Conservation (phyloP, 2,113 vertebrate genomes). For the Lethenteron camtschaticum region DNA sequence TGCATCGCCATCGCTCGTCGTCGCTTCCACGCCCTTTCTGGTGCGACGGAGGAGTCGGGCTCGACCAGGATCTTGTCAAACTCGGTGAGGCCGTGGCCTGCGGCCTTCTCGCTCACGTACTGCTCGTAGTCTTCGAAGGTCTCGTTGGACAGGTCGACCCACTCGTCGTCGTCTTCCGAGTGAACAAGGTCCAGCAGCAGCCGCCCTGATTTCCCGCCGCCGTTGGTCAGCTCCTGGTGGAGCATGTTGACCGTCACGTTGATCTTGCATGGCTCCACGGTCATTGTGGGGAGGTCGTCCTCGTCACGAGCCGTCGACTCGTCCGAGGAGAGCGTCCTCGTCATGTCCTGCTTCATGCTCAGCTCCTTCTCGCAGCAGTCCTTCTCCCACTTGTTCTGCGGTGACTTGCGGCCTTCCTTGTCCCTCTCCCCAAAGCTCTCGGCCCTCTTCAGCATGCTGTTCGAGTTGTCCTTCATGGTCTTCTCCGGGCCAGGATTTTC, state of each 20-base stretch:
- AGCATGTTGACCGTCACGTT: background rate
- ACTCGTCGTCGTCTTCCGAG: background rate
- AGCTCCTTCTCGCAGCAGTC: background rate
- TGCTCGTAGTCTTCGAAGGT: background rate
- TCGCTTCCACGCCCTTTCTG: no score
- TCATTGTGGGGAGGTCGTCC: conserved; percentile 1
- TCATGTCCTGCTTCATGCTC: background rate
- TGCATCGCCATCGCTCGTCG: no score
- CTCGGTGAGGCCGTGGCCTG: background rate
- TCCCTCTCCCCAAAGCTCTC: background rate
- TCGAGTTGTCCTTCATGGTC: background rate
- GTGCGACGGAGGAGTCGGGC: no score
- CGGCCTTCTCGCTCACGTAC: background rate
- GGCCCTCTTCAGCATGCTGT: background rate
- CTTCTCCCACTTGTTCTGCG: background rate
- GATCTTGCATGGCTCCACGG: background rate
- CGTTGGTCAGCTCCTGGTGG: background rate
- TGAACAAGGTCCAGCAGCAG: background rate
- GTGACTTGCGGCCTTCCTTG: background rate
- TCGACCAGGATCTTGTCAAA: background rate
- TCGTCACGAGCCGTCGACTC: background rate
- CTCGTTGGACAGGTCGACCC: conserved; percentile 3
- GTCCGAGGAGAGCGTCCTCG: background rate
- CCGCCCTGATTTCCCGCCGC: background rate
- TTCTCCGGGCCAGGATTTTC: background rate